Evolutionary conservation across 2,113 vertebrate species (phyloP).

Genomic region (Nasalis larvatus): DNA sequence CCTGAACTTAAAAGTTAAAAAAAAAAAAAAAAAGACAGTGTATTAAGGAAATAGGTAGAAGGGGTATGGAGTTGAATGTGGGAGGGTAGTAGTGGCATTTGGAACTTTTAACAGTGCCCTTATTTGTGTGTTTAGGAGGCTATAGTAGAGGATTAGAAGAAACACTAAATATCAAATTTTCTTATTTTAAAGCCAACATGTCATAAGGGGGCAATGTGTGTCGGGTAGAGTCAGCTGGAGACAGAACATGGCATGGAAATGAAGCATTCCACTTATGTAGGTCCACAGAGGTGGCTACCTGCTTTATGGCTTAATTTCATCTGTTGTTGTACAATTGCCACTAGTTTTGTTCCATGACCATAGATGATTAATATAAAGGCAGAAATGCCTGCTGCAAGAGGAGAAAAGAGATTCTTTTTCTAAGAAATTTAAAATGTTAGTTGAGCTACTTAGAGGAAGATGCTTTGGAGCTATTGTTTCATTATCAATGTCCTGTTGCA

Average conservation of each 20-base stretch:
- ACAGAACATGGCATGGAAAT: background rate
- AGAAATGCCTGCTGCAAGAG: background rate
- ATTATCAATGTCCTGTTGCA: background rate
- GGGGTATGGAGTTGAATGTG: background rate
- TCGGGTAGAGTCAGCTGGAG: background rate
- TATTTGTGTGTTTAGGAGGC: background rate
- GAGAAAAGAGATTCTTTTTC: constrained; percentile 14
- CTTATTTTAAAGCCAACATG: constrained; percentile 4
- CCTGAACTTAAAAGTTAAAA: too few species aligned
- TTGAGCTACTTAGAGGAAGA: background rate
- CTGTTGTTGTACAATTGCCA: background rate
- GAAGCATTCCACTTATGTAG: background rate
- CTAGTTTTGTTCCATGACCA: background rate
- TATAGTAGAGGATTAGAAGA: background rate
- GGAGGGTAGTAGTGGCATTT: background rate
- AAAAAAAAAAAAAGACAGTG: background rate
- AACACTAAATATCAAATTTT: background rate
- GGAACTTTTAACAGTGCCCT: background rate
- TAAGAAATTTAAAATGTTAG: constrained; percentile 13
- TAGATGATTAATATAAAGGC: background rate
- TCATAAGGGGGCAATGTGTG: background rate
- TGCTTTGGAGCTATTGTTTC: background rate
- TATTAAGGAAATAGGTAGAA: background rate
- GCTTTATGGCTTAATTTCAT: background rate
- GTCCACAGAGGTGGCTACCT: background rate